Evolutionary conservation across 1,140 invertebrate species (phyloP).

Genomic region (Drosophila pachea): DNA sequence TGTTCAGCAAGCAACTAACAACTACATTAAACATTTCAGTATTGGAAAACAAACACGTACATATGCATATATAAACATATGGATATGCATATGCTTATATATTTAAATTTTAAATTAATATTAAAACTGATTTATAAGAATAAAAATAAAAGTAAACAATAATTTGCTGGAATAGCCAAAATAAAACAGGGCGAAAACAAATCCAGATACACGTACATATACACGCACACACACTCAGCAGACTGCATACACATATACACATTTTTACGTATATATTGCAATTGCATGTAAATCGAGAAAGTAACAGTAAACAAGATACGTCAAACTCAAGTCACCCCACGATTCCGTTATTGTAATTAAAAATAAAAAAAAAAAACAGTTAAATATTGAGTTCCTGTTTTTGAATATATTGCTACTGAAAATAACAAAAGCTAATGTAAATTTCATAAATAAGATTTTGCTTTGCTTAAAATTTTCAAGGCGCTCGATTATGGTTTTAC

Average conservation of each 20-base stretch:
- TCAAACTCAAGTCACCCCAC: not conserved
- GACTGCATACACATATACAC: not conserved
- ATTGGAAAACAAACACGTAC: constrained; percentile 6
- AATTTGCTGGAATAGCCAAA: constrained; percentile 11
- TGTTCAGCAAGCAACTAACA: constrained; percentile 7
- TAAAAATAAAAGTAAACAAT: constrained; percentile 2
- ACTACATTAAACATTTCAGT: constrained; percentile 3
- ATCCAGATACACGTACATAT: not conserved
- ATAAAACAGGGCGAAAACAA: constrained; percentile 1
- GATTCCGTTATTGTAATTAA: too few relatives aligned
- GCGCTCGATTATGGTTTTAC: too few relatives aligned
- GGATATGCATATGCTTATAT: not conserved
- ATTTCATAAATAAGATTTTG: too few relatives aligned
- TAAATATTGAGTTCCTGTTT: too few relatives aligned
- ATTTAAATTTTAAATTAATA: not conserved
- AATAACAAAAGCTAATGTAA: too few relatives aligned
- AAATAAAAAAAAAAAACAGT: too few relatives aligned
- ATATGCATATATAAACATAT: not conserved
- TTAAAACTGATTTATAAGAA: not conserved
- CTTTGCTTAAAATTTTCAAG: too few relatives aligned
- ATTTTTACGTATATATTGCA: not conserved
- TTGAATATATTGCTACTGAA: too few relatives aligned
- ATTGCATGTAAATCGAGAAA: not conserved
- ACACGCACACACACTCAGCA: not conserved
- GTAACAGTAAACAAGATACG: not conserved